A percentile compares a stretch with the other conserved stretches of the same genome.
phyloP scores from a whole-genome alignment of 1,140 invertebrate genomes.

The Brachionus angularis region DNA sequence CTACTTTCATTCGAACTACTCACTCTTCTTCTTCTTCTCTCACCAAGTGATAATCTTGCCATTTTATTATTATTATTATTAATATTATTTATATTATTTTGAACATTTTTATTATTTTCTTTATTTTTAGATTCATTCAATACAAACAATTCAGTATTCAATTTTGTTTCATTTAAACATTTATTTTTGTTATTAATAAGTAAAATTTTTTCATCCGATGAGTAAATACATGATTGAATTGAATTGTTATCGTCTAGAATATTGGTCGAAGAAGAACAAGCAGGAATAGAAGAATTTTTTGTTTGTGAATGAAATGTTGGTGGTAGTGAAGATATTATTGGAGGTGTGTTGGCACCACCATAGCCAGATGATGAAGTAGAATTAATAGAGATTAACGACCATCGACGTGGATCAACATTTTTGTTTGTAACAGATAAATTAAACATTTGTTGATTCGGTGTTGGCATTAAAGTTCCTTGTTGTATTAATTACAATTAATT shows the following conservation, averaged over 20 bases:
- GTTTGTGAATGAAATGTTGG: background rate
- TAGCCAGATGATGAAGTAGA: constrained; percentile 1
- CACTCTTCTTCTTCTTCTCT: background rate
- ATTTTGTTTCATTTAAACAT: background rate
- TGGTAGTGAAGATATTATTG: background rate
- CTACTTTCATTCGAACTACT: constrained; percentile 43
- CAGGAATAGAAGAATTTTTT: background rate
- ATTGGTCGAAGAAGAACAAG: background rate
- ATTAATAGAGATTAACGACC: constrained; percentile 33
- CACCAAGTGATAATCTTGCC: background rate
- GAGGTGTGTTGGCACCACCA: constrained; percentile 5
- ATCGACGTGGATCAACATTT: constrained; percentile 15
- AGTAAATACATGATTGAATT: too few relatives aligned
- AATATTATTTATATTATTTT: constrained; percentile 8
- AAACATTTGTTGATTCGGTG: background rate
- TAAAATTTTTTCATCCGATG: background rate
- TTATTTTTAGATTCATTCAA: background rate
- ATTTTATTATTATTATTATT: too few relatives aligned
- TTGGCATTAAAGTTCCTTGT: too few relatives aligned
- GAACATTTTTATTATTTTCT: background rate
- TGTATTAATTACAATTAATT: background rate
- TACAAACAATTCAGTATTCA: background rate
- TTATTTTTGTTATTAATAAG: background rate
- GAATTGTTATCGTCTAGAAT: constrained; percentile 3
- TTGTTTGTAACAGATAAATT: background rate